phyloP scores from a whole-genome alignment of 2,888 invertebrate genomes.

The Macropis europaea region DNA sequence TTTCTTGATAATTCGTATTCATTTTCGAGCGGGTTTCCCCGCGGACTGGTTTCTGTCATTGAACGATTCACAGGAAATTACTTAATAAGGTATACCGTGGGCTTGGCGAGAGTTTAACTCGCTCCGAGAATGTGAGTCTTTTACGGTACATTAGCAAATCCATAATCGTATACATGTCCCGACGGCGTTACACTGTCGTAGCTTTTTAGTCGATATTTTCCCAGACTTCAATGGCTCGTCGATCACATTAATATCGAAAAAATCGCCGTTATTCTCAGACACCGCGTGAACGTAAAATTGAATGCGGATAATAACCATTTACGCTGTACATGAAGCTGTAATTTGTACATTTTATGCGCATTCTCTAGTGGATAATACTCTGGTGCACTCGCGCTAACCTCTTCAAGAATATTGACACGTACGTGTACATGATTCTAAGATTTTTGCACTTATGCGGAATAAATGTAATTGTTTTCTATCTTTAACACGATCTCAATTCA shows the following conservation, averaged over 20 bases:
- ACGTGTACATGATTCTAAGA: no score
- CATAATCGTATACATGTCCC: not conserved
- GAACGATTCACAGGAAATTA: constrained; percentile 37
- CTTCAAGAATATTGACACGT: no score
- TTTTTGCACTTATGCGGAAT: no score
- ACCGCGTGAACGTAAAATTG: no score
- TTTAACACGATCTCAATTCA: no score
- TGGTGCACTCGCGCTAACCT: no score
- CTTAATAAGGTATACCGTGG: constrained; percentile 37
- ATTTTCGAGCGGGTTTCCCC: constrained; percentile 17
- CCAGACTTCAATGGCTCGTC: not conserved
- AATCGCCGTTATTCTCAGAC: no score
- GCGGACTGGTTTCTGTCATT: constrained; percentile 9
- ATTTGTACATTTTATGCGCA: no score
- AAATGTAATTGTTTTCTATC: no score
- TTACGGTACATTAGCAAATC: not conserved
- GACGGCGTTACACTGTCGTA: not conserved
- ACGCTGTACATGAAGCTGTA: no score
- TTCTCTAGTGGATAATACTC: no score
- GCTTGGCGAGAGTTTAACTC: constrained; percentile 1
- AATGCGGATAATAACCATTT: no score
- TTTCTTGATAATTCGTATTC: constrained; percentile 36
- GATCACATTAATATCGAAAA: not conserved
- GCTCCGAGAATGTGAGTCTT: not conserved
- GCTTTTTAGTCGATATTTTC: not conserved